Evolutionary conservation across 2,888 invertebrate species (phyloP).

Genomic region (Pharmacophagus antenor): DNA sequence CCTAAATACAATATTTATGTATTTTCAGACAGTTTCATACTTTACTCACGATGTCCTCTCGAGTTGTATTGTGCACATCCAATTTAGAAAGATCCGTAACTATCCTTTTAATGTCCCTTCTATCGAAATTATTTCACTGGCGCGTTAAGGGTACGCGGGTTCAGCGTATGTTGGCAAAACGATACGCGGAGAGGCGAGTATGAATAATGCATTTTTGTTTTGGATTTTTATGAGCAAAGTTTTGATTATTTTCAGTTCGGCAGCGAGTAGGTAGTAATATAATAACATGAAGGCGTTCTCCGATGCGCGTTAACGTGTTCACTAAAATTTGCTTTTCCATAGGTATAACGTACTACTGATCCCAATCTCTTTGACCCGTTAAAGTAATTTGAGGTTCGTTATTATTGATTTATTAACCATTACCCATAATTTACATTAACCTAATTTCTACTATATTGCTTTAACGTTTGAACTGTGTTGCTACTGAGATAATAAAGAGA

Average conservation of each 20-base stretch:
- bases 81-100: conserved; percentile 52
- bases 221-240: conserved; percentile 81
- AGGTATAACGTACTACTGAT: conserved; percentile 47
- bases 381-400: conserved; percentile 56
- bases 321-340: conserved; percentile 48
- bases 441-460: conserved; percentile 22
- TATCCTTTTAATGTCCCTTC: conserved; percentile 41
- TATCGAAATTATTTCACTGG: conserved; percentile 46
- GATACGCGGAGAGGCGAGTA: conserved; percentile 68
- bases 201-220: conserved; percentile 82
- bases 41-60: conserved; percentile 69
- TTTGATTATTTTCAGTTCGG: conserved; percentile 80
- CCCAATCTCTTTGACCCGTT: conserved; percentile 49
- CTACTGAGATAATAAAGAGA: conserved; percentile 13
- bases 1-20: conserved; percentile 79
- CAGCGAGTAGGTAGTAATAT: conserved; percentile 64
- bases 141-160: conserved; percentile 41
- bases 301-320: conserved; percentile 62
- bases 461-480: conserved; percentile 26
- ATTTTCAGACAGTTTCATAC: conserved; percentile 77
- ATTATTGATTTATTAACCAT: conserved; percentile 40
- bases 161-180: conserved; percentile 52
- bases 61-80: conserved; percentile 54
- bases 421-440: conserved; percentile 29
- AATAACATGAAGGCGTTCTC: conserved; percentile 53